Base-by-base conservation (phyloP, 2,888 invertebrate species). In the Gymnosoma rotundatum region DNA sequence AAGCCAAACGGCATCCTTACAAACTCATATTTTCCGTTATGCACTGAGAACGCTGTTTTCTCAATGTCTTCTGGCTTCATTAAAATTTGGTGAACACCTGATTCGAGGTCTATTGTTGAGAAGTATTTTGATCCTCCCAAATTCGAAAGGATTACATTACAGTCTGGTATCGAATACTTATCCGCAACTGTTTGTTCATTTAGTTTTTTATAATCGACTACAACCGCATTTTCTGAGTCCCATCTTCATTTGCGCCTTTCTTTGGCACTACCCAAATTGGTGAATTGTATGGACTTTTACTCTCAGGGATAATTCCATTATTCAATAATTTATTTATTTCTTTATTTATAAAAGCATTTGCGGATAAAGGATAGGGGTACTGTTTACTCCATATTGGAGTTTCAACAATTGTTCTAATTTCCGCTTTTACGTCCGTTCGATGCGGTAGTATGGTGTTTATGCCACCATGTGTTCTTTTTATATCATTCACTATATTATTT, bases 71-170 rank as follows among this genome's bases (percentile, higher is more conserved):
- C 45, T 45, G 48, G 32, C 38, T 85, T 81, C 64, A 83, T 79
- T 7, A 73, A 21, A 48, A 87, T 85, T 50, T 86, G 79, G 36
- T 87, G 83, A 52, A 86, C 83, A 0, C 84, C 85, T 14, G 75
- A 85, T 66, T 81, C 85, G 1, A 86, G 32, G 38, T 85, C 80
- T 16, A 85, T 83, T 1, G 83, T 86, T n/a, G 80, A 78, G 50
- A 84, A 80, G 16, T 54, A 63, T 56, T 67, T 78, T 20, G 80
- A 38, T 21, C 50, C 54, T 50, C 83, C 74, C 25, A 86, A 58
- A 54, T 84, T 82, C 0, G 78, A 83, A 8, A 84, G 54, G 78
- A 78, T n/a, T n/a, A n/a, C n/a, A n/a, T n/a, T n/a, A n/a, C n/a
- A n/a, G n/a, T n/a, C n/a, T n/a, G n/a, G n/a, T 12, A 82, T 85